Conservation (phyloP, 2,113 vertebrate genomes). For the Rhizomys pruinosus region DNA sequence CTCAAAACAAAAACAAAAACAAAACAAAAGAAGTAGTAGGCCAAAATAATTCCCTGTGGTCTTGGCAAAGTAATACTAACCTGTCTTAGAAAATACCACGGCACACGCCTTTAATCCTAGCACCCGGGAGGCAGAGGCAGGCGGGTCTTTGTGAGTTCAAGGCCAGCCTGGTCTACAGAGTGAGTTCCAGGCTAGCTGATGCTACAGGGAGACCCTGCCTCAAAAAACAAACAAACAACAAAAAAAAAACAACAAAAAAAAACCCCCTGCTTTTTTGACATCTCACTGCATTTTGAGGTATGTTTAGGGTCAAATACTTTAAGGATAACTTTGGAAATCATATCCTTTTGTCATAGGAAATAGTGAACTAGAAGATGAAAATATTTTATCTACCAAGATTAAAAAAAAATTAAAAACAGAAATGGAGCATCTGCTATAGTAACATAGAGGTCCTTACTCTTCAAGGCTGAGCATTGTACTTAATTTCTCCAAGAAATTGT, state of each 20-base stretch:
- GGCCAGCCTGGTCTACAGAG: too few relatives aligned
- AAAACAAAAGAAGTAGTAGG: background rate
- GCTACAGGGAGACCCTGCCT: too few relatives aligned
- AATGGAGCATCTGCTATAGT: background rate
- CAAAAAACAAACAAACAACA: too few relatives aligned
- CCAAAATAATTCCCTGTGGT: background rate
- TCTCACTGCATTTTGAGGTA: background rate
- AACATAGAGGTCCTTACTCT: background rate
- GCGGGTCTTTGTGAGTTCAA: too few relatives aligned
- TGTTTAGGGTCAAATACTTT: background rate
- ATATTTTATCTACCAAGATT: background rate
- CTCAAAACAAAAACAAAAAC: too few relatives aligned
- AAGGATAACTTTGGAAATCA: constrained; percentile 4
- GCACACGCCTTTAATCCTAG: too few relatives aligned
- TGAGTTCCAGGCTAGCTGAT: too few relatives aligned
- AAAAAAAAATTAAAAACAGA: background rate
- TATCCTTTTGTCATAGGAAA: background rate
- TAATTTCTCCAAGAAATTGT: constrained; percentile 23
- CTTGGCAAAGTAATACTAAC: background rate
- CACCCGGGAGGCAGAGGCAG: too few relatives aligned
- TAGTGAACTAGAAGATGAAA: constrained; percentile 24
- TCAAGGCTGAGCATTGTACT: background rate
- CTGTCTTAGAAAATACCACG: background rate
- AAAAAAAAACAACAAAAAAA: too few relatives aligned
- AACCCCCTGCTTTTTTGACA: too few relatives aligned